Conservation (phyloP, 1,140 invertebrate genomes). For the Aphaenogaster rudis region DNA sequence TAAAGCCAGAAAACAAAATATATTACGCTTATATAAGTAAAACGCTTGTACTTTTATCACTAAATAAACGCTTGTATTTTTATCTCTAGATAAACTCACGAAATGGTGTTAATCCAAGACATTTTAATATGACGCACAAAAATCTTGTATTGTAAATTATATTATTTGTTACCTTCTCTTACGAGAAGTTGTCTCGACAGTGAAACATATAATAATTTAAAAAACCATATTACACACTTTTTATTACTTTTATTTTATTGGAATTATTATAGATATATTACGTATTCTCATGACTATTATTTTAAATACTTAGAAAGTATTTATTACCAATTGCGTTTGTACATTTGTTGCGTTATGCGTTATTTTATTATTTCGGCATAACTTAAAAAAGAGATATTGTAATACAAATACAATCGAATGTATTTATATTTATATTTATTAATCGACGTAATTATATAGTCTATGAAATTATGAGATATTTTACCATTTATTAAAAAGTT, state of each 20-base stretch:
- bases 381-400: neutral
- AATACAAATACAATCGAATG: slow-evolving; percentile 64
- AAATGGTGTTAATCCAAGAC: neutral
- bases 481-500: slow-evolving; percentile 36
- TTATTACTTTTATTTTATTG: neutral
- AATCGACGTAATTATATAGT: slow-evolving; percentile 4
- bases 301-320: neutral
- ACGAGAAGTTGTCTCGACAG: neutral
- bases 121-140: slow-evolving; percentile 3
- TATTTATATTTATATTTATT: slow-evolving; percentile 21
- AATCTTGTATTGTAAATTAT: neutral
- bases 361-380: slow-evolving; percentile 11
- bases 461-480: neutral
- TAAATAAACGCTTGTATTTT: neutral
- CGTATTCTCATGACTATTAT: neutral
- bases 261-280: slow-evolving; percentile 25
- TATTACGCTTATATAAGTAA: neutral
- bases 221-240: neutral
- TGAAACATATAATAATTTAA: neutral
- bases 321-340: neutral
- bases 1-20: neutral
- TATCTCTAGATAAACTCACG: neutral
- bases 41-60: neutral
- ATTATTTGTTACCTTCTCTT: neutral
- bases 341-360: neutral